Evolutionary conservation across 2,113 vertebrate genomes (phyloP), one percentile per base, ranked within the genome.

Genomic region (Leptocoma aspasia): DNA sequence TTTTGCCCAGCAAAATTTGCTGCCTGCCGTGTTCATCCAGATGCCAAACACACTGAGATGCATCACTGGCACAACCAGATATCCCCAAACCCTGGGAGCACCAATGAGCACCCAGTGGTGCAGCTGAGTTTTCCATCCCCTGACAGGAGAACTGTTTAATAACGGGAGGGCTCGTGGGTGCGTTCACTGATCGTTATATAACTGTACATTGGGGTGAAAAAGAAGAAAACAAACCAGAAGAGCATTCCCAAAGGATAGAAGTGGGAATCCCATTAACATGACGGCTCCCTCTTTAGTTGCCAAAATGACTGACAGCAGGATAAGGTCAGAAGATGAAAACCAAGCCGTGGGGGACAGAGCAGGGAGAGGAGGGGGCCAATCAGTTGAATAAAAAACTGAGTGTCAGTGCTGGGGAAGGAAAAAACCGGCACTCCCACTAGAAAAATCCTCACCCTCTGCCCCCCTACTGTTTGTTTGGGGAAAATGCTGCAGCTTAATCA

Each of bases 401-500:
- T 78, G 60, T 86, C 61, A 59, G 96, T 92, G 90, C 77, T 96
- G 82, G 94, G 95, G 89, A 82, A 86, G 86, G 89, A 72, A 47
- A 86, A 94, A 94, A 88, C 54, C 1, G 2, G 57, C 57, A 63
- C 92, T 96, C 94, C 91, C 94, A 92, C 95, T 89, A 81, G 94
- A 49, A 63, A 97, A 97, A 89, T 92, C 93, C 92, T 90, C 94
- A 80, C 87, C 89, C 72, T 92, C 80, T 92, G 90, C 86, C 94
- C 95, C 92, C 93, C 91, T 89, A 95, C 96, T 78, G 63, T 97
- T 97, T 94, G 96, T 97, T 97, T 97, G 96, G 97, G 95, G 97
- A 97, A 97, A 97, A 96, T 94, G 96, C 97, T 96, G 97, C 97
- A 97, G 97, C 97, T 98, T 98, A 98, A 98, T 98, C 98, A 98